A percentile compares a stretch with the other conserved stretches of the same genome.
phyloP scores from a whole-genome alignment of 1,140 invertebrate genomes.

The Heliconius himera region DNA sequence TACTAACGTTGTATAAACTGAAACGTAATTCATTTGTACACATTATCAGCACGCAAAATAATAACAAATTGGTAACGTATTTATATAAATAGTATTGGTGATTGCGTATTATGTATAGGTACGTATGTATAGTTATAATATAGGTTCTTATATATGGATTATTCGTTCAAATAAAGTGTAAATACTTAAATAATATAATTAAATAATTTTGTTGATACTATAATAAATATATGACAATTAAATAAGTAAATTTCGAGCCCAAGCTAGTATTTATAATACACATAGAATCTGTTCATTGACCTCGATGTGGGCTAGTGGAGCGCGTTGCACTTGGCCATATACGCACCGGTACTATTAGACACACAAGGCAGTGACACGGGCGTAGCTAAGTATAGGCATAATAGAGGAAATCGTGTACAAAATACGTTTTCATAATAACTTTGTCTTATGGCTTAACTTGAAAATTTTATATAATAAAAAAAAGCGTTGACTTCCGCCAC shows the following conservation, averaged over 20 bases:
- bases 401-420: neutral
- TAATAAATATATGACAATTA: neutral
- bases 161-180: neutral
- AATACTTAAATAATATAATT: neutral
- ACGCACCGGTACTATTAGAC: slow-evolving; percentile 26
- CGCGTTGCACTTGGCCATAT: slow-evolving; percentile 51
- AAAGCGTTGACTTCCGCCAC: too few species aligned
- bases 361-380: neutral
- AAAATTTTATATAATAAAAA: neutral
- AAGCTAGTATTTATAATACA: neutral
- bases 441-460: neutral
- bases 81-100: neutral
- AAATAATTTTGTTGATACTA: neutral
- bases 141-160: neutral
- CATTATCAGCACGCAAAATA: neutral
- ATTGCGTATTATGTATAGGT: neutral
- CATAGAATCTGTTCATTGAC: slow-evolving; percentile 47
- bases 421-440: neutral
- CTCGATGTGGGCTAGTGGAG: slow-evolving; percentile 53
- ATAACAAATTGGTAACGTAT: neutral
- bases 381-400: neutral
- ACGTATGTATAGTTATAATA: neutral
- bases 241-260: neutral
- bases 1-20: neutral
- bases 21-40: neutral